Evolutionary conservation across 1,140 invertebrate species (phyloP).

Genomic region (Aphaenogaster floridana): DNA sequence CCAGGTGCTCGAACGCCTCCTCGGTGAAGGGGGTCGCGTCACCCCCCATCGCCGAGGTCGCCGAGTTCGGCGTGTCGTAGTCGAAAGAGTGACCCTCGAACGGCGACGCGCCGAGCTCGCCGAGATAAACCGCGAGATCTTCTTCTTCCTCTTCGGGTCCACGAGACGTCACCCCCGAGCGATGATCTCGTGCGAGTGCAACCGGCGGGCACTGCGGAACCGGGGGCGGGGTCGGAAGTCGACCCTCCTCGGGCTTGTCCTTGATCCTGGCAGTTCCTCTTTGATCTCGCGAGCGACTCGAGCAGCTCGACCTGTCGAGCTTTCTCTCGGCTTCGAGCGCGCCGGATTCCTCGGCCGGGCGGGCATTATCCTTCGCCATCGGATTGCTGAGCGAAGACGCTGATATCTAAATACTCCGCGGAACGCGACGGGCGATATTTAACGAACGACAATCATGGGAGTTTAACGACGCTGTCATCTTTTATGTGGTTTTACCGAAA

Average conservation of each 20-base stretch:
- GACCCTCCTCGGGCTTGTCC: slow-evolving; percentile 66
- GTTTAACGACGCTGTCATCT: slow-evolving; percentile 37
- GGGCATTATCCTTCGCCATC: slow-evolving; percentile 64
- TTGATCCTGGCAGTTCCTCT: slow-evolving; percentile 15
- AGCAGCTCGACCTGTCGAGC: not conserved
- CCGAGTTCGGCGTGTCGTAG: slow-evolving; percentile 67
- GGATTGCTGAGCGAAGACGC: not conserved
- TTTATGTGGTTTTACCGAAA: slow-evolving; percentile 31
- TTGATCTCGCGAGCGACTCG: slow-evolving; percentile 20
- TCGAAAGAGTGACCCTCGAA: slow-evolving; percentile 61
- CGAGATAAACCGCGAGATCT: slow-evolving; percentile 66
- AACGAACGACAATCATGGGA: slow-evolving; percentile 5
- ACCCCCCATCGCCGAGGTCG: slow-evolving; percentile 45
- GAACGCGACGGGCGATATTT: not conserved
- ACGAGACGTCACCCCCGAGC: not conserved
- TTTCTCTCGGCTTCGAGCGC: slow-evolving; percentile 49
- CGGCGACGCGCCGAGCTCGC: slow-evolving; percentile 46
- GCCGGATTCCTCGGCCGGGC: not conserved
- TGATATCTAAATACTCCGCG: not conserved
- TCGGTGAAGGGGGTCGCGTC: slow-evolving; percentile 83
- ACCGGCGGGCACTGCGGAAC: slow-evolving; percentile 65
- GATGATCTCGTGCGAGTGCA: slow-evolving; percentile 11
- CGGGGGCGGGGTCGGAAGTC: slow-evolving; percentile 78
- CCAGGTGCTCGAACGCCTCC: slow-evolving; percentile 91
- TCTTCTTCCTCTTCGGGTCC: slow-evolving; percentile 67